Evolutionary conservation across 2,797 vertebrate genomes (phyloP).

Genomic region (Corythornis leucogaster): DNA sequence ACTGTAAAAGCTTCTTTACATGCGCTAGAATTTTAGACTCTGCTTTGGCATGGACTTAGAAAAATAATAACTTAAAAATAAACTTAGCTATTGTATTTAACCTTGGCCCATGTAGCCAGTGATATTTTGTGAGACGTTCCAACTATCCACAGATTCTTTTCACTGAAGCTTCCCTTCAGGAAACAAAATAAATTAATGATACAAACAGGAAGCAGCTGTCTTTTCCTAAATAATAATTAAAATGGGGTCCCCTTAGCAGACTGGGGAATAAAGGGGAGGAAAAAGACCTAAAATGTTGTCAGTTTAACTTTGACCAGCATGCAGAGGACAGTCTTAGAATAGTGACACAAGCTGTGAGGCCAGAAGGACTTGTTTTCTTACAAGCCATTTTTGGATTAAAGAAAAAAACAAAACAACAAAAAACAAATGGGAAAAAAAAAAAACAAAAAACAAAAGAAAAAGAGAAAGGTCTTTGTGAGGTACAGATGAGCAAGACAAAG

Average conservation of each 20-base stretch:
- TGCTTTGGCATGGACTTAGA: slow-evolving; percentile 57
- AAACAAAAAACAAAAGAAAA: not conserved
- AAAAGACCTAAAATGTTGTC: slow-evolving; percentile 43
- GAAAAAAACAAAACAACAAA: no score
- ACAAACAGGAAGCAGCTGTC: slow-evolving; percentile 79
- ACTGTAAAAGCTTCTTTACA: slow-evolving; percentile 58
- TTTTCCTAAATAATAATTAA: slow-evolving; percentile 77
- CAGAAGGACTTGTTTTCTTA: slow-evolving; percentile 31
- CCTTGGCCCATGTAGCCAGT: slow-evolving; percentile 56
- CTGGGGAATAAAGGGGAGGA: slow-evolving; percentile 33
- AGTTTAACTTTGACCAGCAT: slow-evolving; percentile 51
- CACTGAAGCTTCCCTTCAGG: slow-evolving; percentile 76
- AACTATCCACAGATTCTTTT: slow-evolving; percentile 70
- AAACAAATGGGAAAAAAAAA: not conserved
- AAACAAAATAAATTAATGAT: slow-evolving; percentile 79
- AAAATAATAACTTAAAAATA: slow-evolving; percentile 73
- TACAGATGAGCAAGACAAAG: slow-evolving; percentile 44
- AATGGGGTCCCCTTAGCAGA: slow-evolving; percentile 51
- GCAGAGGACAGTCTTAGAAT: slow-evolving; percentile 43
- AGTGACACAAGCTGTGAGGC: slow-evolving; percentile 35
- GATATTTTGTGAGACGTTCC: slow-evolving; percentile 63
- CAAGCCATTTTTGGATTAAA: slow-evolving; percentile 11
- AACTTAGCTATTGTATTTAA: slow-evolving; percentile 75
- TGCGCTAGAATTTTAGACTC: slow-evolving; percentile 55
- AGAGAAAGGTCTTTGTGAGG: not conserved